Evolutionary conservation across 2,888 invertebrate genomes (phyloP), one percentile per base, ranked within the genome.

Genomic region (Tenthredo livida): DNA sequence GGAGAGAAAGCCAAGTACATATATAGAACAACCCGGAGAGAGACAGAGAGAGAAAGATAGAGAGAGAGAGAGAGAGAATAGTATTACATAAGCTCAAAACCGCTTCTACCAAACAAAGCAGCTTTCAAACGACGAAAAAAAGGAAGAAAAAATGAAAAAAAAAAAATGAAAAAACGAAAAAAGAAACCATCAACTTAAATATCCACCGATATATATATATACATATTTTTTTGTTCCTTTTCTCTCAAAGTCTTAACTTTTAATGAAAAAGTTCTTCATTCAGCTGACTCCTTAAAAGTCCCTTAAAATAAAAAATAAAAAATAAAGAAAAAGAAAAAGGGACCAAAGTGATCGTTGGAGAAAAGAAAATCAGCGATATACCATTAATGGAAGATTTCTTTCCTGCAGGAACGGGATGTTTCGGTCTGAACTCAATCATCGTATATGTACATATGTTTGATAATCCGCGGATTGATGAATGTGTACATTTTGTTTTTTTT

Each of bases 241-340:
- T 50, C 17, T 15, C 15, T n/a, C 54, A 54, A 54, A 54, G 61
- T 61, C 25, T 61, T 12, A 61, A 61, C 61, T 61, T 61, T 61
- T 61, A 61, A 61, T 61, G 61, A 61, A 61, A 61, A 61, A 61
- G 61, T 61, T 61, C 61, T 21, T 61, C 25, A 61, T 61, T 61
- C 61, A 3, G 54, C n/a, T 12, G 61, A 25, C 61, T 61, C 61
- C 25, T 61, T 61, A 21, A 61, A 61, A 25, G 21, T 61, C 61
- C 9, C 61, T 61, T 10, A 3, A 33, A 12, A 3, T n/a, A n/a
- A n/a, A n/a, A n/a, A n/a, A n/a, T n/a, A n/a, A n/a, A n/a, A n/a
- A n/a, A n/a, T n/a, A n/a, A 61, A 25, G 1, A 25, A 25, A 61
- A 58, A 58, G 21, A 25, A 25, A 61, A 61, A 61, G 12, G 25